Conservation (phyloP, 2,113 vertebrate genomes). For the Epinephelus lanceolatus region DNA sequence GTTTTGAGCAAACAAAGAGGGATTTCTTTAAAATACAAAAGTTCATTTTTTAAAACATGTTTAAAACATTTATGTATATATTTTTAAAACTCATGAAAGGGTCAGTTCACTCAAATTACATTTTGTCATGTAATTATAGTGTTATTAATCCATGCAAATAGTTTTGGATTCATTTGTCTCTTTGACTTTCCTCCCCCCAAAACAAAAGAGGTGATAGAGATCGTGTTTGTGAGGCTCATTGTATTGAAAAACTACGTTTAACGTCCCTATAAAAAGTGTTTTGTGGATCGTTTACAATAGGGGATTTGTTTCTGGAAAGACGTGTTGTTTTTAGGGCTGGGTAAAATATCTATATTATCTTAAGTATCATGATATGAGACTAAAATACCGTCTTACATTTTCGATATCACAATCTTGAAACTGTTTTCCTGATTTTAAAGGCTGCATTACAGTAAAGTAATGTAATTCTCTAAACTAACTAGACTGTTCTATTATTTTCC, state of each 20-base stretch:
- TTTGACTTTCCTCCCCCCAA: background rate
- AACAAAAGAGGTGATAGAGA: background rate
- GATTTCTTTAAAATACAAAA: background rate
- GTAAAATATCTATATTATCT: too few species aligned
- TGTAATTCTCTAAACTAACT: too few species aligned
- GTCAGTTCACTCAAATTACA: background rate
- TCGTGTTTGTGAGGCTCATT: background rate
- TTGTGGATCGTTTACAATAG: background rate
- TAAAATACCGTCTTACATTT: too few species aligned
- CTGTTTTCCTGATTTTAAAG: too few species aligned
- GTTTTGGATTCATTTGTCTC: background rate
- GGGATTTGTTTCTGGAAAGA: too few species aligned
- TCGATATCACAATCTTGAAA: too few species aligned
- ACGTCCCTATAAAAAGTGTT: background rate
- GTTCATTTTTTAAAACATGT: background rate
- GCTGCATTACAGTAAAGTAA: too few species aligned
- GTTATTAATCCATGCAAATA: background rate
- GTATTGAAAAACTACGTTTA: background rate
- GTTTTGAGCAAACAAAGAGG: background rate
- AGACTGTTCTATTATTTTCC: too few species aligned
- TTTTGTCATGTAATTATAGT: background rate
- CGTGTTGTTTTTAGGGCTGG: too few species aligned
- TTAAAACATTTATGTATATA: background rate
- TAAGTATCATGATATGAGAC: too few species aligned
- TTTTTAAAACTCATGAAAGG: background rate